Evolutionary conservation across 2,888 invertebrate species (phyloP).

Genomic region (Frankliniella fusca): DNA sequence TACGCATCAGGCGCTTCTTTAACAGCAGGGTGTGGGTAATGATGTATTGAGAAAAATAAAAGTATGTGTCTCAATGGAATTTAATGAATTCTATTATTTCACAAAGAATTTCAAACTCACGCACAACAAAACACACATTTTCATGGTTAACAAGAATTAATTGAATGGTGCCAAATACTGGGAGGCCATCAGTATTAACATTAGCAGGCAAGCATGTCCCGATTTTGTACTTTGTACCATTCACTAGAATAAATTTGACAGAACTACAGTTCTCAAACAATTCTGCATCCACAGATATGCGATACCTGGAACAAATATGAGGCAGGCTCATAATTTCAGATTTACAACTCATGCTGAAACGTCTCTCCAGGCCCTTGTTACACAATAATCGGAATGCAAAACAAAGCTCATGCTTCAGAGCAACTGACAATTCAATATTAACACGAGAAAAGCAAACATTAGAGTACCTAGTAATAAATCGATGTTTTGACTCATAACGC

Average conservation of each 20-base stretch:
- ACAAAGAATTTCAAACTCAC: background rate
- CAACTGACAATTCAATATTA: conserved; percentile 22
- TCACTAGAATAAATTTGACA: background rate
- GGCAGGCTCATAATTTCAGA: no score
- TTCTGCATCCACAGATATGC: no score
- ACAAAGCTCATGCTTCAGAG: background rate
- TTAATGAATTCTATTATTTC: no score
- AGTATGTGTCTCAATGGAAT: no score
- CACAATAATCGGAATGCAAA: background rate
- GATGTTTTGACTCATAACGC: conserved; percentile 39
- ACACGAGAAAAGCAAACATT: conserved; percentile 33
- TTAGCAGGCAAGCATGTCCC: background rate
- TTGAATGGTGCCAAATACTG: background rate
- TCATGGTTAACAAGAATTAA: background rate
- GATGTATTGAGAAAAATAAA: no score
- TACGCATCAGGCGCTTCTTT: no score
- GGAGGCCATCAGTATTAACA: background rate
- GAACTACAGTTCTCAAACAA: background rate
- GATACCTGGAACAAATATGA: no score
- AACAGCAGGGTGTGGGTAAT: no score
- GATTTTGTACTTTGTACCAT: background rate
- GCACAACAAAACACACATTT: background rate
- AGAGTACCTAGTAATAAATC: conserved; percentile 35
- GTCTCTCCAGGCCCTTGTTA: background rate
- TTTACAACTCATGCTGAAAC: no score